Percentiles rank a stretch among this genome's conserved stretches.
phyloP scores from a whole-genome alignment of 1,140 invertebrate species.

The Andrena cerasifolii region DNA sequence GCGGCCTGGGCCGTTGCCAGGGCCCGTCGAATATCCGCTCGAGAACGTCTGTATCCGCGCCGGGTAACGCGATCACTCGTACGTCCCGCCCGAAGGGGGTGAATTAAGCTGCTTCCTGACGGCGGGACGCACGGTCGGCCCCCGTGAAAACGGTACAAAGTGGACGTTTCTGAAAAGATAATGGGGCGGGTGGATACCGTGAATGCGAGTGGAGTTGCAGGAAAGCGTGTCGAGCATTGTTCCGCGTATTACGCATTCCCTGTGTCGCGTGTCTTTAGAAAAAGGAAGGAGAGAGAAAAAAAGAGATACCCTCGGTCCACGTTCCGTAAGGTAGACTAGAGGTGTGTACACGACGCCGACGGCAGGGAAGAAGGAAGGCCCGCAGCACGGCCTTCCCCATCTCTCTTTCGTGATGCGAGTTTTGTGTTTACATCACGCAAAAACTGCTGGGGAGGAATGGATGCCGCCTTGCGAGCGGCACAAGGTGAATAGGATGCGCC shows the following conservation, averaged over 20 bases:
- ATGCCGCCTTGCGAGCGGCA: constrained; percentile 6
- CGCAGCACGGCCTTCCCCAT: constrained; percentile 24
- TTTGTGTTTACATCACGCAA: constrained; percentile 64
- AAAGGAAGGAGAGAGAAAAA: too few relatives aligned
- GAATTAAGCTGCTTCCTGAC: constrained; percentile 20
- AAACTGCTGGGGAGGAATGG: constrained; percentile 36
- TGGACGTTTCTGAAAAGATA: constrained; percentile 69
- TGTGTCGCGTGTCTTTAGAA: constrained; percentile 65
- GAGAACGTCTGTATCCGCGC: neutral
- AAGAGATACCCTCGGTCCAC: constrained; percentile 40
- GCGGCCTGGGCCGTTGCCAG: too few relatives aligned
- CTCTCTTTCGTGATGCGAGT: constrained; percentile 56
- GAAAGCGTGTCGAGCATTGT: constrained; percentile 69
- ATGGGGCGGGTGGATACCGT: constrained; percentile 57
- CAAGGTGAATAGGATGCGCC: constrained; percentile 53
- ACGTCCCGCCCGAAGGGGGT: neutral
- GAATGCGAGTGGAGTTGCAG: constrained; percentile 63
- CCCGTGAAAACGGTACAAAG: constrained; percentile 58
- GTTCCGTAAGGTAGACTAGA: constrained; percentile 39
- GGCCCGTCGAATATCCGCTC: neutral
- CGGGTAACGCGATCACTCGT: constrained; percentile 1
- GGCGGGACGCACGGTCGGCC: constrained; percentile 7
- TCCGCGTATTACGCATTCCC: constrained; percentile 66
- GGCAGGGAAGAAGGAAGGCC: constrained; percentile 9
- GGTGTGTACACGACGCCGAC: constrained; percentile 46